Percentiles rank a stretch among this genome's conserved stretches.
Conservation (phyloP, 2,888 invertebrate species). For the Andrena minutula region DNA sequence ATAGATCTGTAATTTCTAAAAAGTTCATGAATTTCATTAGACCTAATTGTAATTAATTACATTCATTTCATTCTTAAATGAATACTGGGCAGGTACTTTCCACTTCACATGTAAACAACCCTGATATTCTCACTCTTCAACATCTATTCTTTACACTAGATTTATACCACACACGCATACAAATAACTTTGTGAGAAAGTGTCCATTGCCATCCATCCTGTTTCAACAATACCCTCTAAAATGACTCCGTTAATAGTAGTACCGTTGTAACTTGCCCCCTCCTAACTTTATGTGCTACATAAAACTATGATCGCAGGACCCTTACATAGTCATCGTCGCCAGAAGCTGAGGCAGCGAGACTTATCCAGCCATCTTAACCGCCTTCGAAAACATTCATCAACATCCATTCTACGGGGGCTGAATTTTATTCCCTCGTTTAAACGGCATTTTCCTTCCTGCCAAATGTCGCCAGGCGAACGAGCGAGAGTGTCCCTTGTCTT, state of each 20-base stretch:
- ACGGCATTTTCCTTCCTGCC: background rate
- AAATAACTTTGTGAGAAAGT: background rate
- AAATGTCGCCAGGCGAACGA: background rate
- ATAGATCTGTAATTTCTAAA: too few relatives aligned
- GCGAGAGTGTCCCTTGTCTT: background rate
- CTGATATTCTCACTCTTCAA: too few relatives aligned
- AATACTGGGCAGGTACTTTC: too few relatives aligned
- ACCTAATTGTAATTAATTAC: too few relatives aligned
- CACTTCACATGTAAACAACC: too few relatives aligned
- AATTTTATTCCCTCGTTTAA: slow-evolving; percentile 22
- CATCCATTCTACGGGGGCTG: slow-evolving; percentile 11
- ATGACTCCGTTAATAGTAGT: slow-evolving; percentile 38
- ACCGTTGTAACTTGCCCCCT: slow-evolving; percentile 25
- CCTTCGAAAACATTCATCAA: slow-evolving; percentile 52
- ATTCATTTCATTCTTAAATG: too few relatives aligned
- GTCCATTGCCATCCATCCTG: background rate
- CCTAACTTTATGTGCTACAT: slow-evolving; percentile 35
- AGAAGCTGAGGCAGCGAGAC: slow-evolving; percentile 48
- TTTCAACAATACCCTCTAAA: background rate
- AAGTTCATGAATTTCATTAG: too few relatives aligned
- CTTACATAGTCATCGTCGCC: slow-evolving; percentile 45
- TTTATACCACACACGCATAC: background rate
- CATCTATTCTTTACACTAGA: background rate
- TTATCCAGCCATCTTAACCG: slow-evolving; percentile 46
- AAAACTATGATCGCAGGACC: slow-evolving; percentile 33